phyloP scores from a whole-genome alignment of 35 echinoderm and acorn worm species.

The Strongylocentrotus purpuratus region DNA sequence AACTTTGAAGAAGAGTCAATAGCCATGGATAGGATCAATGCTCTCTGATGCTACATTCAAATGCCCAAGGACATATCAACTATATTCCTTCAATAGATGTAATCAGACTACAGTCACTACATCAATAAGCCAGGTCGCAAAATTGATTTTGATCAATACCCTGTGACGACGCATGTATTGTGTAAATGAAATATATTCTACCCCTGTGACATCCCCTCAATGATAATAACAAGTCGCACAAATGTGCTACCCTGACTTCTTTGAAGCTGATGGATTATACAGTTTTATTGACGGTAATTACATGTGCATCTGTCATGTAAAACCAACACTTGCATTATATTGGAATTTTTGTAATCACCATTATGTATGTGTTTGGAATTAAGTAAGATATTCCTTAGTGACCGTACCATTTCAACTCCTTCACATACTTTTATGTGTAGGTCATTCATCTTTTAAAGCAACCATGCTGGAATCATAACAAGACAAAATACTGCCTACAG shows the following conservation, averaged over 20 bases:
- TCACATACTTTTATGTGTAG: no score
- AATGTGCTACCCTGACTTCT: not conserved
- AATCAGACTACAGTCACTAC: not conserved
- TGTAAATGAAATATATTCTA: not conserved
- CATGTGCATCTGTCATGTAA: not conserved
- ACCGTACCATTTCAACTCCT: no score
- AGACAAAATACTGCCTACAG: no score
- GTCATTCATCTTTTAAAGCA: no score
- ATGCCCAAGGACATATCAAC: not conserved
- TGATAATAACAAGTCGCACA: not conserved
- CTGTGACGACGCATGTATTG: not conserved
- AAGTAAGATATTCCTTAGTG: no score
- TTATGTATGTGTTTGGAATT: no score
- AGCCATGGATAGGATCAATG: not conserved
- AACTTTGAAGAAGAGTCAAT: not conserved
- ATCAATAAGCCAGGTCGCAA: not conserved
- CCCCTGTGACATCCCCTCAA: not conserved
- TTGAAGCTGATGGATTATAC: not conserved
- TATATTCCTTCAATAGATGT: not conserved
- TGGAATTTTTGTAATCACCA: not conserved
- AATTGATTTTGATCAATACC: conserved; percentile 4
- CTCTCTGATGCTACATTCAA: not conserved
- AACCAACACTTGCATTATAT: not conserved
- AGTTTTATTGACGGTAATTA: not conserved
- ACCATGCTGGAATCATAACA: no score